Evolutionary conservation across 2,113 vertebrate species (phyloP), one percentile per base, ranked within the genome.

Genomic region (Dissostichus mawsoni): DNA sequence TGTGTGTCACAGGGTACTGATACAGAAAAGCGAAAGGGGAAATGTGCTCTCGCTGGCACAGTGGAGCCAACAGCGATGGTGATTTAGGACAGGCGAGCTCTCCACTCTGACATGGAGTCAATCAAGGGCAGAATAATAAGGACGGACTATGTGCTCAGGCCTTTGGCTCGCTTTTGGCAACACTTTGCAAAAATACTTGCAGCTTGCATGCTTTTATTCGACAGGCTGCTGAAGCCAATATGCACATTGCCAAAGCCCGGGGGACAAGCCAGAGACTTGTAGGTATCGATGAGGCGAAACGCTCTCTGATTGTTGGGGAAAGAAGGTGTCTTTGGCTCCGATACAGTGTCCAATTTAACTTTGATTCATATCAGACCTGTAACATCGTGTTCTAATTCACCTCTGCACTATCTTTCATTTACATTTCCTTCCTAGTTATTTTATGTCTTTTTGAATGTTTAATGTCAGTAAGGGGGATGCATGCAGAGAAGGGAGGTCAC

Each of bases 1-100:
- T 94, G 92, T 77, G 91, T 93, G 92, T 95, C 93, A 94, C 87
- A 76, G 90, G 85, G 89, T 82, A 84, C 88, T 87, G 92, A 92
- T 92, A 88, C 81, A 87, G 84, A 87, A 77, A 82, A 86, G 84
- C 57, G 33, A 80, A 41, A 41, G 74, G 69, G 83, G 81, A 83
- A 88, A 86, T 69, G 74, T 47, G 67, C 69, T 68, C 76, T 82
- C 5, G 44, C 82, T 51, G 78, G 82, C 83, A 74, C 76, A 63
- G 79, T 23, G 76, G 78, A 79, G 82, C 90, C 88, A 88, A 76
- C 66, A 75, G 87, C 74, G 61, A 68, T 84, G 62, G 23, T 88
- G 83, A 91, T 89, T 89, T 89, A 90, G 71, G 86, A 91, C 81
- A 82, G 84, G 67, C 82, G 16, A 86, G 84, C 87, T 79, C 88